Percentiles rank a stretch among this genome's conserved stretches.
These are phyloP conservation scores for Nyctereutes procyonoides DNA, from an alignment of 2,113 vertebrate genomes.

Conservation along the genomic window DNA sequence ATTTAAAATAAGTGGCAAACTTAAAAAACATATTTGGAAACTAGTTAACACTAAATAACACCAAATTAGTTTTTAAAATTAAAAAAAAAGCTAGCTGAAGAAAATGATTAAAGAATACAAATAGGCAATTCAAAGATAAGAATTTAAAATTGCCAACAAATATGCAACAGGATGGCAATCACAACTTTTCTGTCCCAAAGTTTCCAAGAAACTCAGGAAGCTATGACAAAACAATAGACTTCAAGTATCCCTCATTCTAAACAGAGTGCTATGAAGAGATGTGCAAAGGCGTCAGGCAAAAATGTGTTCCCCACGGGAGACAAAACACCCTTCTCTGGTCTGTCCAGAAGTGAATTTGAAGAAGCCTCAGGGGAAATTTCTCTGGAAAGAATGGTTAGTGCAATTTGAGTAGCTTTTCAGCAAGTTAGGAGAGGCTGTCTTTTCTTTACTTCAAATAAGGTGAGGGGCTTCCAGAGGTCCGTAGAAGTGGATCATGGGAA, in stretches of 20 bases:
- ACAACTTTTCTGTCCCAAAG: neutral
- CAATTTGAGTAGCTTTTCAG: neutral
- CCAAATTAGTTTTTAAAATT: neutral
- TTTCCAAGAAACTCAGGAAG: slow-evolving; percentile 38
- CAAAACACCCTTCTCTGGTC: neutral
- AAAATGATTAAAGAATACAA: neutral
- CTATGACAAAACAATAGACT: neutral
- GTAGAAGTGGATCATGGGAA: neutral
- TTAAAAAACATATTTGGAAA: neutral
- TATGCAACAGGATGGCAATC: neutral
- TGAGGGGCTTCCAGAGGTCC: rapidly evolving
- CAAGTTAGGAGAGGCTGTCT: neutral
- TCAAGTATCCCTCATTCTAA: neutral
- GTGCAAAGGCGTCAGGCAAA: neutral
- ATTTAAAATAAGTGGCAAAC: neutral
- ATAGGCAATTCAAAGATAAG: neutral
- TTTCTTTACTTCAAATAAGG: neutral
- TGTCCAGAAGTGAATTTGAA: neutral
- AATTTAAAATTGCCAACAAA: neutral
- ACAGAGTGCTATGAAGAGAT: neutral
- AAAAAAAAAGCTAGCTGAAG: neutral
- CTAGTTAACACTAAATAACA: slow-evolving; percentile 2
- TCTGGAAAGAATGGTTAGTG: neutral
- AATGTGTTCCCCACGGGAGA: neutral
- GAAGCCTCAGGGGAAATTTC: neutral